A percentile compares a stretch with the other conserved stretches of the same genome.
Evolutionary conservation across 2,888 invertebrate genomes (phyloP).

Genomic region (Parasteatoda lunata): DNA sequence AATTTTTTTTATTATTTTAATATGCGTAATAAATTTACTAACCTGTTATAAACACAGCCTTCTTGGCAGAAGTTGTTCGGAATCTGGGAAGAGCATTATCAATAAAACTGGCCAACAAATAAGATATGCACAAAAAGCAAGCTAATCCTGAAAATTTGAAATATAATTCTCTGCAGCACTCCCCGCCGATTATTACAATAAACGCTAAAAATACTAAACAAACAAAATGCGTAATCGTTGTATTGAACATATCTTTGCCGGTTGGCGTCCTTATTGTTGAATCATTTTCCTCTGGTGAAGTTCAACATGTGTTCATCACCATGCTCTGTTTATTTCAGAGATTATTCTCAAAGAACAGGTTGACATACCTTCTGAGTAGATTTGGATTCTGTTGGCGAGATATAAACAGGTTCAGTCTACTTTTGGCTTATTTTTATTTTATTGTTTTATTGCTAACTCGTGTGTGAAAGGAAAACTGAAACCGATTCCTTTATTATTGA

Average conservation of each 20-base stretch:
- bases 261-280: not conserved
- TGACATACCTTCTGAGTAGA: not conserved
- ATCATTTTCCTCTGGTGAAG: not conserved
- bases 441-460: too few species aligned
- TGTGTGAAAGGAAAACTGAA: too few species aligned
- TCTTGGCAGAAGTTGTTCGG: conserved; percentile 25
- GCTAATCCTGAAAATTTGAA: not conserved
- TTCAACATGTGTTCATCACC: not conserved
- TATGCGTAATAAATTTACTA: not conserved
- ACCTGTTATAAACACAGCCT: conserved; percentile 62
- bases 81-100: conserved; percentile 51
- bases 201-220: not conserved
- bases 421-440: too few species aligned
- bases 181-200: not conserved
- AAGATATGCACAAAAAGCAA: conserved; percentile 33
- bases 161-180: not conserved
- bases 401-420: too few species aligned
- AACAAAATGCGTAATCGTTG: conserved; percentile 14
- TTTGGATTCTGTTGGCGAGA: too few species aligned
- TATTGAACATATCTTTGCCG: conserved; percentile 34
- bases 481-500: too few species aligned
- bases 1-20: not conserved
- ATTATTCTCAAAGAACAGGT: not conserved
- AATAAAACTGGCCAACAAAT: conserved; percentile 24
- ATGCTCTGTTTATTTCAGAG: conserved; percentile 13